phyloP scores from a whole-genome alignment of 2,888 invertebrate species.

The Epinotia ramella region DNA sequence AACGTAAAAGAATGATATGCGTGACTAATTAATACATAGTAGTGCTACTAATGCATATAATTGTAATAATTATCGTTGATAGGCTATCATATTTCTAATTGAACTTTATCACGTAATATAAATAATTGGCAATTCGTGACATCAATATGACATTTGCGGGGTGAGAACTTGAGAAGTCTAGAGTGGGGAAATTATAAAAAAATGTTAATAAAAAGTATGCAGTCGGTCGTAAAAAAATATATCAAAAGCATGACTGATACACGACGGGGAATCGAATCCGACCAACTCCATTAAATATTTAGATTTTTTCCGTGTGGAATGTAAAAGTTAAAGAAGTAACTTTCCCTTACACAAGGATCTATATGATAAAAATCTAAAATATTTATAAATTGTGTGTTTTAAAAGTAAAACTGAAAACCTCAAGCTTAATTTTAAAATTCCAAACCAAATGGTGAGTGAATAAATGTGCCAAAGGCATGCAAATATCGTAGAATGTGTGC shows the following conservation, averaged over 20 bases:
- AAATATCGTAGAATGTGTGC: constrained; percentile 6
- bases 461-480: constrained; percentile 17
- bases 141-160: background rate
- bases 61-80: constrained; percentile 4
- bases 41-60: background rate
- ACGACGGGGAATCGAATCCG: too few species aligned
- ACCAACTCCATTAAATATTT: too few species aligned
- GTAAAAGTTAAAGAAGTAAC: too few species aligned
- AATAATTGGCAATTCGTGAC: background rate
- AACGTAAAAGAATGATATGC: constrained; percentile 12
- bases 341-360: too few species aligned
- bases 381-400: too few species aligned
- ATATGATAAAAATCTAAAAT: too few species aligned
- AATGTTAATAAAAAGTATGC: background rate
- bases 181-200: background rate
- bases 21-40: constrained; percentile 26
- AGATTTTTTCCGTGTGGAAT: too few species aligned
- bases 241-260: too few species aligned
- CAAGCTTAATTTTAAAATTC: too few species aligned
- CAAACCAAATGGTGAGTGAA: background rate
- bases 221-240: too few species aligned
- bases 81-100: constrained; percentile 6
- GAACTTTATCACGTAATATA: constrained; percentile 11
- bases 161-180: background rate
- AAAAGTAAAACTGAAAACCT: too few species aligned